Percentiles rank a stretch among this genome's conserved stretches.
Conservation (phyloP, 1,140 invertebrate species). For the Aphis gossypii region DNA sequence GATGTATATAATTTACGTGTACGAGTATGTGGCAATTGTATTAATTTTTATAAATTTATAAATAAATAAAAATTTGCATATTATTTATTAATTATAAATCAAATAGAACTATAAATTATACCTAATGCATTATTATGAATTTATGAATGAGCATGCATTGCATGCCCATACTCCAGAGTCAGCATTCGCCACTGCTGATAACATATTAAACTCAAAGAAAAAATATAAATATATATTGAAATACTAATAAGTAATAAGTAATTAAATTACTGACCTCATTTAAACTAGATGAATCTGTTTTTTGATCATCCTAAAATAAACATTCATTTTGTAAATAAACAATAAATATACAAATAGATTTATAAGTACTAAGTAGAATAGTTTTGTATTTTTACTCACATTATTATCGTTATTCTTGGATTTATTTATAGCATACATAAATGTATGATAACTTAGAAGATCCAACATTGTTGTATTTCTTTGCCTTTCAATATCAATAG, state of each 20-base stretch:
- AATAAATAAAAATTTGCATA: no score
- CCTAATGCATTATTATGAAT: no score
- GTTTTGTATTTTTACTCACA: slow-evolving; percentile 30
- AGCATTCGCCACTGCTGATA: no score
- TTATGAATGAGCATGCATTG: no score
- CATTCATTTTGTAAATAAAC: not conserved
- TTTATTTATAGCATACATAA: not conserved
- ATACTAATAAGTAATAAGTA: not conserved
- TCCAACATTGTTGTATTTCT: slow-evolving; percentile 54
- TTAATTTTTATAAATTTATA: no score
- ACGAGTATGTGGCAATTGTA: no score
- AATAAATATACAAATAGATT: not conserved
- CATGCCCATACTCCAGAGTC: no score
- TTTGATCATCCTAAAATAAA: not conserved
- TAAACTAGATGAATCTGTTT: not conserved
- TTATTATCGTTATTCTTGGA: not conserved
- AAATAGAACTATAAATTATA: no score
- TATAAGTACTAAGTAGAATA: not conserved
- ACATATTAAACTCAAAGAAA: not conserved
- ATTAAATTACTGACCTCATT: not conserved
- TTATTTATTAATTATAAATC: no score
- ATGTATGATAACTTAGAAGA: slow-evolving; percentile 47
- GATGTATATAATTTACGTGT: no score
- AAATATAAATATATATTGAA: not conserved
- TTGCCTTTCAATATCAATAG: slow-evolving; percentile 49